Percentiles rank a stretch among this genome's conserved stretches.
Evolutionary conservation across 1,140 invertebrate genomes (phyloP).

Genomic region (Galendromus occidentalis): DNA sequence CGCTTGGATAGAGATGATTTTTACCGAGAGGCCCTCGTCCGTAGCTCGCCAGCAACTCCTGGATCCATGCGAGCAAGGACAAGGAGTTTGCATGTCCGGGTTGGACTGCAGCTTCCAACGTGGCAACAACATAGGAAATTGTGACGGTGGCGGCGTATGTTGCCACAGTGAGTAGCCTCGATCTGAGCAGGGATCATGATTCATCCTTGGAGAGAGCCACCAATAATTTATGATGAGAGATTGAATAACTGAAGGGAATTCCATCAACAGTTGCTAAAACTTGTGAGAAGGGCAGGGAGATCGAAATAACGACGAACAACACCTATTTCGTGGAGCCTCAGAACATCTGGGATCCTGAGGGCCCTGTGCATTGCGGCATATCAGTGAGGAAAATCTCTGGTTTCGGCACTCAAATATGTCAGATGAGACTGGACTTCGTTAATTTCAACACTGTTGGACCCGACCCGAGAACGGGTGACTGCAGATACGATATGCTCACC

Average conservation of each 20-base stretch:
- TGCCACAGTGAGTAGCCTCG: background rate
- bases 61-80: background rate
- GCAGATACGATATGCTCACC: conserved; percentile 3
- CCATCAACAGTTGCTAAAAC: background rate
- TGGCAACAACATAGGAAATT: background rate
- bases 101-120: conserved; percentile 5
- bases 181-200: background rate
- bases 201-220: background rate
- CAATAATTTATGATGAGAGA: background rate
- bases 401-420: background rate
- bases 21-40: too few species aligned
- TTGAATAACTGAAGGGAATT: background rate
- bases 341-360: background rate
- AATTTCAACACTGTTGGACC: conserved; percentile 5
- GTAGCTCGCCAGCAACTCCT: background rate
- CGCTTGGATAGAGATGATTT: too few species aligned
- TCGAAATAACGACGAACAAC: conserved; percentile 5
- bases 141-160: background rate
- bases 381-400: background rate
- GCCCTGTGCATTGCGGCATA: background rate
- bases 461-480: background rate
- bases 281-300: background rate
- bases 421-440: conserved; percentile 1
- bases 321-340: conserved; percentile 4
- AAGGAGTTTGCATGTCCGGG: background rate